A percentile compares a stretch with the other conserved stretches of the same genome.
phyloP scores from a whole-genome alignment of 2,797 vertebrate species.

The Smutsia temminckii region DNA sequence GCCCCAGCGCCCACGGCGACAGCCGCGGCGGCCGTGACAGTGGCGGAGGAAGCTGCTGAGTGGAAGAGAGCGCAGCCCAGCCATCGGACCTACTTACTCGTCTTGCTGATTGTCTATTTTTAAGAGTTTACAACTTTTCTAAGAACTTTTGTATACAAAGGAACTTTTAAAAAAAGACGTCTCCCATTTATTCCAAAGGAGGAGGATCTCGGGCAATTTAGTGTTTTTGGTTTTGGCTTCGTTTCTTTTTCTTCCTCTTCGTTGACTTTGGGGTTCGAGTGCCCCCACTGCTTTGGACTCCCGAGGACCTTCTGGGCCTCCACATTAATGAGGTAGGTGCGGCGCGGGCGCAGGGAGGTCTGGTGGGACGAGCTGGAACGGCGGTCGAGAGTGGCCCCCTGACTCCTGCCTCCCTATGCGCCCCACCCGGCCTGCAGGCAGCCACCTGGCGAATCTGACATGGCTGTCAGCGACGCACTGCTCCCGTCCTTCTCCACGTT shows the following conservation, averaged over 20 bases:
- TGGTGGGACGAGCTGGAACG: neutral
- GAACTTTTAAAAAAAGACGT: slow-evolving; percentile 52
- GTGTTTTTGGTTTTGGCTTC: slow-evolving; percentile 52
- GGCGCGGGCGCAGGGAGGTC: neutral
- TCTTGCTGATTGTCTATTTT: slow-evolving; percentile 63
- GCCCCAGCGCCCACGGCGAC: slow-evolving; percentile 62
- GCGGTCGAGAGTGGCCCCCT: slow-evolving; percentile 49
- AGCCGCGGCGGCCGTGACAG: slow-evolving; percentile 65
- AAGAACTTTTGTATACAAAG: slow-evolving; percentile 72
- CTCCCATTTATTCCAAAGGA: slow-evolving; percentile 69
- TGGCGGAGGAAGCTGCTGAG: slow-evolving; percentile 61
- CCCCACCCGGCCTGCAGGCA: slow-evolving; percentile 87
- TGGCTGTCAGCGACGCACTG: slow-evolving; percentile 96
- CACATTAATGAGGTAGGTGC: slow-evolving; percentile 83
- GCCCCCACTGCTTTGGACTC: slow-evolving; percentile 59
- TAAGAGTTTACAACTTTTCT: slow-evolving; percentile 74
- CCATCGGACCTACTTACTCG: slow-evolving; percentile 61
- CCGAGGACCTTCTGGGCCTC: slow-evolving; percentile 67
- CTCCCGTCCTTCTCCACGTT: slow-evolving; percentile 97
- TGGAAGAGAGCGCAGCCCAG: slow-evolving; percentile 47
- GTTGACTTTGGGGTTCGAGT: slow-evolving; percentile 67
- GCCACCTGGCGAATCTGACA: slow-evolving; percentile 95
- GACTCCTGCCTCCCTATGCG: slow-evolving; percentile 23
- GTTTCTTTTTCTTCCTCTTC: neutral
- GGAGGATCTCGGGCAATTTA: slow-evolving; percentile 63